Evolutionary conservation across 2,113 vertebrate genomes (phyloP), one percentile per base, ranked within the genome.

Genomic region (Sceloporus undulatus): DNA sequence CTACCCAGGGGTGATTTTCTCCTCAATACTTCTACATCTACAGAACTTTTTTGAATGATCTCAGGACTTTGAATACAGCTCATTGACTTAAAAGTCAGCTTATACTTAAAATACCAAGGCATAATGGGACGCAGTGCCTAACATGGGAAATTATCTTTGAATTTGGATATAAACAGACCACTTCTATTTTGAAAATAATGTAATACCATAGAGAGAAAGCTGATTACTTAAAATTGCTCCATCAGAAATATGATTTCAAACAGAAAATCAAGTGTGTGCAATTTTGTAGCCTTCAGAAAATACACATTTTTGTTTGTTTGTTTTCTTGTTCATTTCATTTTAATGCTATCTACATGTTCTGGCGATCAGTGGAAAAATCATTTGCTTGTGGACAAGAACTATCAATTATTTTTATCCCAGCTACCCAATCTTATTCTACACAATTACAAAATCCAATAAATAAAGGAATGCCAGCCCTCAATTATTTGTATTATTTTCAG

Each of bases 381-480:
- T 96, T 94, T 94, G 92, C 92, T 94, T 92, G 92, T 38, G 29
- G 89, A 92, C 92, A 91, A 92, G 94, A 91, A 90, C 90, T 94
- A 95, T 95, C 92, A 94, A 93, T 94, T 95, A 92, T 92, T 95
- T 93, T 91, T 87, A 89, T 91, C 92, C 65, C 91, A 90, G 18
- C 91, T 89, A 23, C 91, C 91, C 92, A 89, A 87, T 42, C 88
- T 65, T 88, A 83, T 94, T 93, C 91, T 87, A 84, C 79, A 90
- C 94, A 94, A 92, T 94, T 94, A 95, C 91, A 92, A 92, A 90
- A 93, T 91, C 87, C 90, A 92, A 92, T 90, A 94, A 94, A 93
- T 92, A 95, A 93, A 93, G 91, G 88, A 94, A 91, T 89, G 86
- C 42, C 90, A 90, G 86, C 88, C 84, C 92, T 89, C 82, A 88